Evolutionary conservation across 1,140 invertebrate genomes (phyloP), one percentile per base, ranked within the genome.

Genomic region (Procambarus clarkii): DNA sequence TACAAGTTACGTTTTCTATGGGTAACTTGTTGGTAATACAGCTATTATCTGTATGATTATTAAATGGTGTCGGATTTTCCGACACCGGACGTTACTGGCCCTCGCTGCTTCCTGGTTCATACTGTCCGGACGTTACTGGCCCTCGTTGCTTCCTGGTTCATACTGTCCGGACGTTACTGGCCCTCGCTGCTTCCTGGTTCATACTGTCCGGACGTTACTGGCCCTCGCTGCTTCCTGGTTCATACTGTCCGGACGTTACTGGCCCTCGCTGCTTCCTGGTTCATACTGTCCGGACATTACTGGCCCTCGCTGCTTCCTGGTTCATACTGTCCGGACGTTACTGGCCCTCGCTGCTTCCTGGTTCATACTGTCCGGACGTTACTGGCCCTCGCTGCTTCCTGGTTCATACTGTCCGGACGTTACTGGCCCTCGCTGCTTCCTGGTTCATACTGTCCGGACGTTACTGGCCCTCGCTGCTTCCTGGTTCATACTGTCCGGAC

Each of bases 371-470:
- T 15, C 64, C 18, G 88, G 84, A 48, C 18, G 86, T 44, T 64
- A 2, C 44, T 84, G 7, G 18, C 13, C 60, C 13, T 13, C 50
- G 8, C 1, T 34, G 34, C 1, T 34, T 34, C 34, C 78, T 90
- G 88, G 21, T 44, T 60, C 21, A 90, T 81, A 13, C 54, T 90
- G 54, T 15, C 64, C 18, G 88, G 84, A 48, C 18, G 86, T 44
- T 64, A 2, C 44, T 84, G 7, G 18, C 13, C 60, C 13, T 13
- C 50, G 8, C 1, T 34, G 34, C 1, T 34, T 34, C 34, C 34
- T 34, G 34, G 34, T 34, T 34, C 34, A 34, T 34, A 34, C 34
- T 34, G 34, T 34, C 34, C 34, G 34, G 34, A 34, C 34, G 34
- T 34, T 34, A 34, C 34, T 34, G 34, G 34, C 34, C 34, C 34